Evolutionary conservation across 1,140 invertebrate species (phyloP).

Genomic region (Drosophila sp.): DNA sequence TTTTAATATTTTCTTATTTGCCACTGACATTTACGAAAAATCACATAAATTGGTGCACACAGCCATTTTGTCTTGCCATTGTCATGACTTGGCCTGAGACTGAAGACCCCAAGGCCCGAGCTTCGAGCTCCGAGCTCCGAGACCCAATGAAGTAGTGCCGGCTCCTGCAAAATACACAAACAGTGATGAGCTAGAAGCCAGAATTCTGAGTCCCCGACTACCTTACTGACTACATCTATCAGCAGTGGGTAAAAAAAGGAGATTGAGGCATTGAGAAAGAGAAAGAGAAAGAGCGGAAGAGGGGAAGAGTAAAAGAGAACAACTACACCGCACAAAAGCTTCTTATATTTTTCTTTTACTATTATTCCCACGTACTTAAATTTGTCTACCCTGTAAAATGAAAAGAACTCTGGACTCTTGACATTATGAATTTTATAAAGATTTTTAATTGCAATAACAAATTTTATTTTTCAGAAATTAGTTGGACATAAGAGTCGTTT

Average conservation of each 20-base stretch:
- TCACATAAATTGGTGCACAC: conserved; percentile 79
- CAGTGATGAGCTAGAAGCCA: conserved; percentile 15
- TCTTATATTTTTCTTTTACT: conserved; percentile 53
- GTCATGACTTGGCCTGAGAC: conserved; percentile 11
- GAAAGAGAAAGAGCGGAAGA: conserved; percentile 2
- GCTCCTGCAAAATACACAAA: conserved; percentile 20
- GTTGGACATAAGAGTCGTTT: no score
- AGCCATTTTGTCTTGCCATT: conserved; percentile 66
- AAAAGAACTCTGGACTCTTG: no score
- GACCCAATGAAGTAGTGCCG: conserved; percentile 1
- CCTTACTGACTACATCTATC: conserved; percentile 26
- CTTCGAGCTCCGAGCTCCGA: background rate
- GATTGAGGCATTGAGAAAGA: background rate
- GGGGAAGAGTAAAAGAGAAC: conserved; percentile 28
- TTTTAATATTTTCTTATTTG: conserved; percentile 84
- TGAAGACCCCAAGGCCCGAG: background rate
- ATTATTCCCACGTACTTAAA: conserved; percentile 81
- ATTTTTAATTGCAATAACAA: no score
- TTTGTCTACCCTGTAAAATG: conserved; percentile 46
- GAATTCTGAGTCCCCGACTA: conserved; percentile 13
- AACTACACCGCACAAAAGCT: conserved; percentile 59
- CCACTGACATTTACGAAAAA: conserved; percentile 82
- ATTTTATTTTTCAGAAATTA: no score
- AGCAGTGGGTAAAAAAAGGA: conserved; percentile 1
- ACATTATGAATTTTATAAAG: background rate